Conservation (phyloP, 2,113 vertebrate species). For the Misgurnus mizolepis region DNA sequence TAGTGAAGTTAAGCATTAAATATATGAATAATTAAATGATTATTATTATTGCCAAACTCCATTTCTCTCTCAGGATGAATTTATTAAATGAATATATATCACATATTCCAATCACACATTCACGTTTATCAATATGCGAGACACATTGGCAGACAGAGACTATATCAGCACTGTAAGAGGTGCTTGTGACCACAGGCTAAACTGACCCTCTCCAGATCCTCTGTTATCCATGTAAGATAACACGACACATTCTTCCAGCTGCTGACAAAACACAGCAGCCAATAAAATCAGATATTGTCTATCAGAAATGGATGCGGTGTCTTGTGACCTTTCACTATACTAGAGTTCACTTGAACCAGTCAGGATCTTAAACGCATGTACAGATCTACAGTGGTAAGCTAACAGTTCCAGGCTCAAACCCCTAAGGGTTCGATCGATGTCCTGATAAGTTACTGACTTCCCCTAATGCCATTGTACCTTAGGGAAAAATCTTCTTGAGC, state of each 20-base stretch:
- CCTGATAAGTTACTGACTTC: background rate
- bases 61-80: background rate
- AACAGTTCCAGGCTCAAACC: background rate
- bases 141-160: background rate
- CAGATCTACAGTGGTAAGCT: background rate
- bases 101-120: background rate
- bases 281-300: conserved; percentile 4
- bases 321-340: background rate
- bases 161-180: background rate
- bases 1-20: too few relatives aligned
- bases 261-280: conserved; percentile 29
- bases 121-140: background rate
- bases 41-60: too few relatives aligned
- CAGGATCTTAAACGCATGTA: background rate
- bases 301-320: background rate
- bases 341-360: background rate
- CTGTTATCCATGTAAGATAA: conserved; percentile 31
- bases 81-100: background rate
- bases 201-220: conserved; percentile 18
- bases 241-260: conserved; percentile 40
- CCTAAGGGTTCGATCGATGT: background rate
- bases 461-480: background rate
- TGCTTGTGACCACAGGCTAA: background rate
- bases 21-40: too few relatives aligned
- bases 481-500: too few relatives aligned